These are phyloP conservation scores for Oryzias dopingdopingensis DNA, from an alignment of 2,797 vertebrate genomes.

Conservation along the genomic window DNA sequence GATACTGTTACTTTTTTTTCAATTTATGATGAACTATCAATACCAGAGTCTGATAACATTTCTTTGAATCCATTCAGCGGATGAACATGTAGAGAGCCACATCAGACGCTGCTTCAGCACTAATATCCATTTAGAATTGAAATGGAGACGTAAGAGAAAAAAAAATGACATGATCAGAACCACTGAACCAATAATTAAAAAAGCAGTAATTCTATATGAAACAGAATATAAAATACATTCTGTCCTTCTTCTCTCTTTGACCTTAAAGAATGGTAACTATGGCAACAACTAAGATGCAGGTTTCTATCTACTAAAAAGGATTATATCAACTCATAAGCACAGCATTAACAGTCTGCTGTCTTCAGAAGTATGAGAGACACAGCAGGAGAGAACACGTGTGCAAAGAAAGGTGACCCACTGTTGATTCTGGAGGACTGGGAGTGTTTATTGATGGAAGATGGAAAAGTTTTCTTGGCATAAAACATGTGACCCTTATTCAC, in stretches of 20 bases:
- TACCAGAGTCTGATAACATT: slow-evolving; percentile 54
- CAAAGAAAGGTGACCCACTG: slow-evolving; percentile 56
- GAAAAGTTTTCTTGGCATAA: slow-evolving; percentile 46
- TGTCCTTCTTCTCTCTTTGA: slow-evolving; percentile 39
- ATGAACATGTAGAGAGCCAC: slow-evolving; percentile 40
- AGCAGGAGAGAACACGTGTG: slow-evolving; percentile 35
- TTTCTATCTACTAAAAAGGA: slow-evolving; percentile 41
- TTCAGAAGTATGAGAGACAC: slow-evolving; percentile 42
- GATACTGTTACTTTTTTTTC: slow-evolving; percentile 49
- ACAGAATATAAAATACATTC: slow-evolving; percentile 40
- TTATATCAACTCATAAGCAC: slow-evolving; percentile 46
- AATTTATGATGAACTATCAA: slow-evolving; percentile 68
- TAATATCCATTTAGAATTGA: slow-evolving; percentile 40
- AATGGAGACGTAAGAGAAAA: slow-evolving; percentile 40
- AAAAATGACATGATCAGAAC: slow-evolving; percentile 43
- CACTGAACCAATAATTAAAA: slow-evolving; percentile 48
- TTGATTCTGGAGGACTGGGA: slow-evolving; percentile 45
- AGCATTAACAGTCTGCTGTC: slow-evolving; percentile 51
- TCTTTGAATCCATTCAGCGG: slow-evolving; percentile 48
- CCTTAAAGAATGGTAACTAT: slow-evolving; percentile 33
- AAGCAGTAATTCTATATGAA: slow-evolving; percentile 33
- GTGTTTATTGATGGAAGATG: slow-evolving; percentile 50
- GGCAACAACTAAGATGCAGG: slow-evolving; percentile 24
- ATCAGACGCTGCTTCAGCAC: slow-evolving; percentile 56
- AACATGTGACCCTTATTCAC: slow-evolving; percentile 38